Evolutionary conservation across 2,888 invertebrate species (phyloP).

Genomic region (Eulithis testata): DNA sequence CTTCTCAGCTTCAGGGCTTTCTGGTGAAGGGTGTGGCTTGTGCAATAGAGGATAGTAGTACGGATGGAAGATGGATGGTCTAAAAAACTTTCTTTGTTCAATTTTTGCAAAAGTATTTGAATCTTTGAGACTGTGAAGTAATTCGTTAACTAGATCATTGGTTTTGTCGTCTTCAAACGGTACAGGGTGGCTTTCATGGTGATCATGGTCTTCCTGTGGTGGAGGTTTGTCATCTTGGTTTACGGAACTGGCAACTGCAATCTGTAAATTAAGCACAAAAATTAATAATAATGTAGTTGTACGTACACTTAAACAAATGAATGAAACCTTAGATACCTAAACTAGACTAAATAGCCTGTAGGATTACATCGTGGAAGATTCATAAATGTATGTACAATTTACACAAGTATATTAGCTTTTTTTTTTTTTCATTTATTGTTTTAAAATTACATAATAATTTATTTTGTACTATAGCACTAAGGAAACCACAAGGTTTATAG

Average conservation of each 20-base stretch:
- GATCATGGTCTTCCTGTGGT: constrained; percentile 1
- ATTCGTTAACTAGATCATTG: neutral
- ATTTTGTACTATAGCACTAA: no score
- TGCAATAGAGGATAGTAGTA: constrained; percentile 16
- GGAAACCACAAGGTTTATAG: no score
- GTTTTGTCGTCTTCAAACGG: neutral
- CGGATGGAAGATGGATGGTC: constrained; percentile 13
- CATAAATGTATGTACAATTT: no score
- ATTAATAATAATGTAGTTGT: neutral
- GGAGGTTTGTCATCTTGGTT: constrained; percentile 7
- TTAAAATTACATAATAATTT: no score
- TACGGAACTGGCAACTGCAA: constrained; percentile 24
- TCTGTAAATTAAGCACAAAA: constrained; percentile 20
- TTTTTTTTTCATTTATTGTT: no score
- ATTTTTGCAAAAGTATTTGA: constrained; percentile 6
- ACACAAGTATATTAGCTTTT: no score
- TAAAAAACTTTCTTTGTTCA: constrained; percentile 20
- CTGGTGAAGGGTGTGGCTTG: constrained; percentile 6
- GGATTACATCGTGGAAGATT: no score
- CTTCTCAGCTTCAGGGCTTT: constrained; percentile 9
- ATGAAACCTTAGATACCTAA: no score
- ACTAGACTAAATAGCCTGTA: no score
- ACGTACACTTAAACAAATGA: neutral
- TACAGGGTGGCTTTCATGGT: constrained; percentile 9
- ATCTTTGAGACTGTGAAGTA: constrained; percentile 6